Evolutionary conservation across 2,888 invertebrate species (phyloP).

Genomic region (Anthophora plumipes): DNA sequence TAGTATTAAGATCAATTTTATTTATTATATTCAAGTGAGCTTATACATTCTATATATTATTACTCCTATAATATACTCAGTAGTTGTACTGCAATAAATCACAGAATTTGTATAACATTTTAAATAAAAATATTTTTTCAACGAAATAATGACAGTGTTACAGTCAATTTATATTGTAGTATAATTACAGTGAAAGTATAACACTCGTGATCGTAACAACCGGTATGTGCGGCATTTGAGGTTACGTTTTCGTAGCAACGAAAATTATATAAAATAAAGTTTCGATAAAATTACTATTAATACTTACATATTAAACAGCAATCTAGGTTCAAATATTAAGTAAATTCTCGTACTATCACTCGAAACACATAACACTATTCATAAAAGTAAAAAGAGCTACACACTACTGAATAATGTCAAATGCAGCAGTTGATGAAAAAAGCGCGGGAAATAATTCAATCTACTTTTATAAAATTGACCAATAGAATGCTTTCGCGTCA

Average conservation of each 20-base stretch:
- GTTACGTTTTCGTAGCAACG: conserved; percentile 22
- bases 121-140: neutral
- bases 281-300: neutral
- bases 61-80: too few species aligned
- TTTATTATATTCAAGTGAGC: neutral
- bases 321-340: neutral
- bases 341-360: neutral
- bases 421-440: conserved; percentile 68
- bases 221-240: conserved; percentile 23
- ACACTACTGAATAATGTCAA: conserved; percentile 22
- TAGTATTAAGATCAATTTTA: neutral
- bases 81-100: neutral
- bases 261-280: neutral
- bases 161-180: neutral
- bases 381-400: neutral
- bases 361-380: conserved; percentile 8
- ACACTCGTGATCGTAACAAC: neutral
- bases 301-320: conserved; percentile 12
- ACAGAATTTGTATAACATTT: too few species aligned
- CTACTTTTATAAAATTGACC: conserved; percentile 1
- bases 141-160: neutral
- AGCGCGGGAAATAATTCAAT: conserved; percentile 56
- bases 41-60: neutral
- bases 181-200: neutral
- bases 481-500: conserved; percentile 6